Evolutionary conservation across 2,888 invertebrate genomes (phyloP), one percentile per base, ranked within the genome.

Genomic region (Leptinotarsa juncta): DNA sequence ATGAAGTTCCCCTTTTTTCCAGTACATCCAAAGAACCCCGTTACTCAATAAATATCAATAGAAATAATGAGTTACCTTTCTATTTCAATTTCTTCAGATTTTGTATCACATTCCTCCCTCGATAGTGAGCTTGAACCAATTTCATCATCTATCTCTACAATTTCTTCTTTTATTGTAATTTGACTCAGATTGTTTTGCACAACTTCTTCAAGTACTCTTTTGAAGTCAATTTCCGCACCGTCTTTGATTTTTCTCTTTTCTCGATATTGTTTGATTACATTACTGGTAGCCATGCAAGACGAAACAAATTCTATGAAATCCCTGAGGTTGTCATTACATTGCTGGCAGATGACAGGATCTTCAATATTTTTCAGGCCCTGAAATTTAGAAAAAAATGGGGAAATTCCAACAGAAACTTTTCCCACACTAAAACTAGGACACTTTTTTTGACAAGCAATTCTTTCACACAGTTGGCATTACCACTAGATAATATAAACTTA

Each of bases 301-400:
- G 20, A 55, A 15, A 55, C 42, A 55, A 68, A 68, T n/a, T 68
- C 55, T 7, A 55, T 32, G 20, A 68, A 68, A 53, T 68, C 55
- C 14, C 26, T 55, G 55, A 68, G 55, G 20, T 55, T 68, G 18
- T 68, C 55, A 18, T 55, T 68, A 55, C 68, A 68, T 20, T 53
- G 68, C 18, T 68, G 32, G 18, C 68, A 68, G 32, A 68, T 68
- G 10, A 68, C 32, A 42, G 68, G 68, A 55, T 68, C 68, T 18
- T 68, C 55, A 12, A 68, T 55, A 12, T 23, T 53, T 4, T 18
- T 7, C 42, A 55, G 42, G 5, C 32, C 50, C 68, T 68, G 42
- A 55, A 68, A 68, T 26, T 42, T 3, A 51, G 32, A 51, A 50
- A 26, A 57, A 20, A 57, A 4, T 42, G 12, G 10, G 3, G 3